Conservation (phyloP, 2,113 vertebrate species). For the Pundamilia nyererei region DNA sequence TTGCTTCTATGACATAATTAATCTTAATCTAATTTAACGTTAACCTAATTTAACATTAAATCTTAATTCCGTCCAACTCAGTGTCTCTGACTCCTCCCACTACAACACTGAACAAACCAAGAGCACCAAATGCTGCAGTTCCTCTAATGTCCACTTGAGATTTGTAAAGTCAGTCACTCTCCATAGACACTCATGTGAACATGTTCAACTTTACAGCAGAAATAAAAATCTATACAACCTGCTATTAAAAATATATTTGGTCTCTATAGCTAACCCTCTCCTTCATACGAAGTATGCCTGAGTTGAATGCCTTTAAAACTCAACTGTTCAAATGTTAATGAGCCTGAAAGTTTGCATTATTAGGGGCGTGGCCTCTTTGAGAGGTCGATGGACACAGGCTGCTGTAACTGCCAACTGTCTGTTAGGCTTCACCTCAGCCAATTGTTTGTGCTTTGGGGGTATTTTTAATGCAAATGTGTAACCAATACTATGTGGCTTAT, state of each 20-base stretch:
- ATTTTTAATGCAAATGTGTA: not conserved
- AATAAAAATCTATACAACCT: not conserved
- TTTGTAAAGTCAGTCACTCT: not conserved
- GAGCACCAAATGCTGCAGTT: not conserved
- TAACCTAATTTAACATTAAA: fast-evolving
- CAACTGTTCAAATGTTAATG: too few species aligned
- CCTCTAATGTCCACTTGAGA: not conserved
- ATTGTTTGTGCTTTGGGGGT: not conserved
- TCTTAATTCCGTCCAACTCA: fast-evolving
- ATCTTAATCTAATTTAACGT: not conserved
- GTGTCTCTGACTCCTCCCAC: not conserved
- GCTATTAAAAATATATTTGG: not conserved
- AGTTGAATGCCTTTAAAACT: not conserved
- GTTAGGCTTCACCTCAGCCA: not conserved
- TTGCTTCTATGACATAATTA: not conserved
- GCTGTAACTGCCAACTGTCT: not conserved
- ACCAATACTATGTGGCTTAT: not conserved
- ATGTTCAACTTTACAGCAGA: not conserved
- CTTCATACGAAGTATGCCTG: too few species aligned
- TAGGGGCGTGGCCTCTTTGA: not conserved
- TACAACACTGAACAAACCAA: not conserved
- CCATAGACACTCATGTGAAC: fast-evolving
- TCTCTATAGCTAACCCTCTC: too few species aligned
- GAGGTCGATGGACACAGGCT: fast-evolving
- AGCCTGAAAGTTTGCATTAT: fast-evolving